Conservation (phyloP, 1,140 invertebrate species). For the Panagrolaimus sp. region DNA sequence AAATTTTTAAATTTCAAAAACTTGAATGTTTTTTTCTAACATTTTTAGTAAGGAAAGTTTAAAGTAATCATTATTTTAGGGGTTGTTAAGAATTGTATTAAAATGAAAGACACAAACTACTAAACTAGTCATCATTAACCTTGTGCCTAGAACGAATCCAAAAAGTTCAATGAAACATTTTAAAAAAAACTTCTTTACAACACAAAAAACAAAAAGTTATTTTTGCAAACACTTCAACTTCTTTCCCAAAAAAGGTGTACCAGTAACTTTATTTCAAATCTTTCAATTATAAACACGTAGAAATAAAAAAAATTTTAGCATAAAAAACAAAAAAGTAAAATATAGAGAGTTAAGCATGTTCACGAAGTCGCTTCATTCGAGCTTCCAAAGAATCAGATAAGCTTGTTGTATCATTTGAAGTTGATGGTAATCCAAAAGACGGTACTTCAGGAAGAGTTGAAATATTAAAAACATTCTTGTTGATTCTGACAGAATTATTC, state of each 20-base stretch:
- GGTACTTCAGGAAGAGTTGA: constrained; percentile 42
- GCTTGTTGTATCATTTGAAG: not conserved
- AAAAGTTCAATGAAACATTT: too few relatives aligned
- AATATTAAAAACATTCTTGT: constrained; percentile 38
- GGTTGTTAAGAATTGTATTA: too few relatives aligned
- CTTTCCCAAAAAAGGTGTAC: not conserved
- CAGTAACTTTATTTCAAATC: not conserved
- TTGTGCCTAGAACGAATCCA: too few relatives aligned
- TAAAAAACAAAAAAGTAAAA: not conserved
- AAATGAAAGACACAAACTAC: too few relatives aligned
- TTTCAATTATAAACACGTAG: not conserved
- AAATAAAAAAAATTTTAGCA: not conserved
- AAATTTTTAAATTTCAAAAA: too few relatives aligned
- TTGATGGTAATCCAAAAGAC: not conserved
- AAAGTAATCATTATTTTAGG: too few relatives aligned
- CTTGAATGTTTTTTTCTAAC: too few relatives aligned
- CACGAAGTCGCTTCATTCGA: constrained; percentile 30
- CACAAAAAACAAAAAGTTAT: not conserved
- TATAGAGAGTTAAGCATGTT: constrained; percentile 5
- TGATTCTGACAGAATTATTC: constrained; percentile 31
- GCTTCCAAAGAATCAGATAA: constrained; percentile 24
- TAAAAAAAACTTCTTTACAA: not conserved
- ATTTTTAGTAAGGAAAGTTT: too few relatives aligned
- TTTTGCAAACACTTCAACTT: not conserved
- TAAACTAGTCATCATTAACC: too few relatives aligned